A percentile compares a stretch with the other conserved stretches of the same genome.
Conservation (phyloP, 2,797 vertebrate species). For the Monodelphis domestica region DNA sequence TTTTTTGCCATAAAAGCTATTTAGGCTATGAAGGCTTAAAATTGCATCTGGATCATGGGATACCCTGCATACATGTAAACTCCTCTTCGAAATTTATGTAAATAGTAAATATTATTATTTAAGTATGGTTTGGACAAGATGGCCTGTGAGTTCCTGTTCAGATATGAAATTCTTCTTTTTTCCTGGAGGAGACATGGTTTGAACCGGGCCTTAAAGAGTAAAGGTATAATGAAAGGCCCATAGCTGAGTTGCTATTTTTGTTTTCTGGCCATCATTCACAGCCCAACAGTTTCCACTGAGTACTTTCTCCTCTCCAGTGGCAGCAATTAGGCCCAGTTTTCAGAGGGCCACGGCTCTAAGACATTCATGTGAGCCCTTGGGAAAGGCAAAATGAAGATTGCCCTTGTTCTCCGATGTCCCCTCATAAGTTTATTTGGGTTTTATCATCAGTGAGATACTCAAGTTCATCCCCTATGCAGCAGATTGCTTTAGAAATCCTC, state of each 20-base stretch:
- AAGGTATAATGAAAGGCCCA: not conserved
- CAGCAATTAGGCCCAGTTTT: not conserved
- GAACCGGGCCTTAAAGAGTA: not conserved
- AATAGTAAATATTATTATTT: not conserved
- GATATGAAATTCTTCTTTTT: not conserved
- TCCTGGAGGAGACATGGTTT: not conserved
- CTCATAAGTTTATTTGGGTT: not conserved
- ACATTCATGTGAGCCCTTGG: not conserved
- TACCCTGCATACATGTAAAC: too few relatives aligned
- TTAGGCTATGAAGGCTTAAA: too few relatives aligned
- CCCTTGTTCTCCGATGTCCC: not conserved
- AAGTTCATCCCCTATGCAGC: not conserved
- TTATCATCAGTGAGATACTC: constrained; percentile 2
- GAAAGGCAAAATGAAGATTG: not conserved
- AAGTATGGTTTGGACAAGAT: not conserved
- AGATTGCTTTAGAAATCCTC: not conserved
- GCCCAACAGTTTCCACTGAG: not conserved
- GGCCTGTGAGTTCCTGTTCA: not conserved
- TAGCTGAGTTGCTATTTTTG: not conserved
- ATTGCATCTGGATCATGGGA: too few relatives aligned
- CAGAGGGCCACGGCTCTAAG: not conserved
- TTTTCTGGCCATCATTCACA: not conserved
- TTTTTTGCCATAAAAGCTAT: too few relatives aligned
- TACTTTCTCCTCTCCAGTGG: not conserved
- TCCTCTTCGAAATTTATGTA: not conserved